Evolutionary conservation across 2,113 vertebrate species (phyloP).

Genomic region (Cebus imitator): DNA sequence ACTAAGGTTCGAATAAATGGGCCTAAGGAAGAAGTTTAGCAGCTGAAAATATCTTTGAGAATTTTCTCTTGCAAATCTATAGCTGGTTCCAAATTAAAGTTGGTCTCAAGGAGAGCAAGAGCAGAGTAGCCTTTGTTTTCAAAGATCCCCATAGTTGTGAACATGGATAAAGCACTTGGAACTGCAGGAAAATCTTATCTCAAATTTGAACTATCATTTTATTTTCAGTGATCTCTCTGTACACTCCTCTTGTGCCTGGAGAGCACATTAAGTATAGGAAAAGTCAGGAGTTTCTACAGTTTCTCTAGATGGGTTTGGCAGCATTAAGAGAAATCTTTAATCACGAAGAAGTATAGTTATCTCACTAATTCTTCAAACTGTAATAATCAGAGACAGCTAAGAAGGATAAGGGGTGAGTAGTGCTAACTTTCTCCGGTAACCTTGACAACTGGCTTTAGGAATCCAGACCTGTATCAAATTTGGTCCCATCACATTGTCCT

Average conservation of each 20-base stretch:
- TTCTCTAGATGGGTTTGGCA: background rate
- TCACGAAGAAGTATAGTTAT: conserved; percentile 42
- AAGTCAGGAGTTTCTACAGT: background rate
- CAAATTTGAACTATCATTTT: background rate
- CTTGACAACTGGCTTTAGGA: background rate
- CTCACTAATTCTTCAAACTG: background rate
- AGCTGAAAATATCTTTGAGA: background rate
- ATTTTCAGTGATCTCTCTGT: background rate
- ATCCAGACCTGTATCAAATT: conserved; percentile 9
- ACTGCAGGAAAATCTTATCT: background rate
- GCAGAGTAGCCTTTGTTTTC: conserved; percentile 8
- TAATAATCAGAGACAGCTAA: background rate
- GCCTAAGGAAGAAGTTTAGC: background rate
- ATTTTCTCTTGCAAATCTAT: background rate
- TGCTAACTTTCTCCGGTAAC: background rate
- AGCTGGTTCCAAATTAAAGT: conserved; percentile 29
- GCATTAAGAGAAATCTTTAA: conserved; percentile 16
- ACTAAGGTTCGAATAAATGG: background rate
- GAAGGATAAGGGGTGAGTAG: background rate
- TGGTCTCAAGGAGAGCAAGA: background rate
- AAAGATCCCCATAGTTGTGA: background rate
- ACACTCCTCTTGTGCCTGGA: background rate
- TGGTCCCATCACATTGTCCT: background rate
- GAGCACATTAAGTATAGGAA: background rate
- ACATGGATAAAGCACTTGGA: background rate